Evolutionary conservation across 2,888 invertebrate species (phyloP).

Genomic region (Pammene fasciana): DNA sequence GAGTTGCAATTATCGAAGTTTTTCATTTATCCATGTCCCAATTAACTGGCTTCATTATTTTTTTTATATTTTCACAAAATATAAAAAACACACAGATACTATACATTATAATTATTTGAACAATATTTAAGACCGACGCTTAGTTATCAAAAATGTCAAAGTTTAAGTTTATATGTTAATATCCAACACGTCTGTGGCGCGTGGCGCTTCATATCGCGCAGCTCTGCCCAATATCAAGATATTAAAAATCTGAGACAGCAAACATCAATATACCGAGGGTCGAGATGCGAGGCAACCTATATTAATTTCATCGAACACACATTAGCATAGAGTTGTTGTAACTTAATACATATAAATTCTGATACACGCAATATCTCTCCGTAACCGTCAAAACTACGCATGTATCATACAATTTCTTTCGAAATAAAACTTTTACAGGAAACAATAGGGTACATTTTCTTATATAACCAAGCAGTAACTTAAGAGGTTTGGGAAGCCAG

Average conservation of each 20-base stretch:
- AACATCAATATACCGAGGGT: conserved; percentile 28
- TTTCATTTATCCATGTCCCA: no score
- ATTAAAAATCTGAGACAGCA: conserved; percentile 34
- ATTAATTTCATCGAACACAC: conserved; percentile 36
- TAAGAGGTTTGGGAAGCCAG: conserved; percentile 3
- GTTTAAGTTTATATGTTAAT: neutral
- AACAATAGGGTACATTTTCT: conserved; percentile 7
- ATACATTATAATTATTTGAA: no score
- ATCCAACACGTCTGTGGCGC: conserved; percentile 1
- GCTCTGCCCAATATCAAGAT: conserved; percentile 26
- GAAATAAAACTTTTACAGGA: neutral
- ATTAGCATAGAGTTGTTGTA: conserved; percentile 37
- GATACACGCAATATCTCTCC: conserved; percentile 34
- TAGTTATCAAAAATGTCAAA: neutral
- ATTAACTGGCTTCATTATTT: no score
- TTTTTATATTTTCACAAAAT: no score
- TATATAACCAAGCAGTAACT: neutral
- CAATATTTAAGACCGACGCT: no score
- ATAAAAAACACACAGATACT: no score
- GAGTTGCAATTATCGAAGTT: no score
- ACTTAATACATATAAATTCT: conserved; percentile 40
- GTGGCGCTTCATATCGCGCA: neutral
- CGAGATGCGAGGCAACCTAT: conserved; percentile 7
- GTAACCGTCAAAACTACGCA: neutral
- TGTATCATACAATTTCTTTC: neutral